Evolutionary conservation across 1,140 invertebrate genomes (phyloP).

Genomic region (Camponotus floridanus): DNA sequence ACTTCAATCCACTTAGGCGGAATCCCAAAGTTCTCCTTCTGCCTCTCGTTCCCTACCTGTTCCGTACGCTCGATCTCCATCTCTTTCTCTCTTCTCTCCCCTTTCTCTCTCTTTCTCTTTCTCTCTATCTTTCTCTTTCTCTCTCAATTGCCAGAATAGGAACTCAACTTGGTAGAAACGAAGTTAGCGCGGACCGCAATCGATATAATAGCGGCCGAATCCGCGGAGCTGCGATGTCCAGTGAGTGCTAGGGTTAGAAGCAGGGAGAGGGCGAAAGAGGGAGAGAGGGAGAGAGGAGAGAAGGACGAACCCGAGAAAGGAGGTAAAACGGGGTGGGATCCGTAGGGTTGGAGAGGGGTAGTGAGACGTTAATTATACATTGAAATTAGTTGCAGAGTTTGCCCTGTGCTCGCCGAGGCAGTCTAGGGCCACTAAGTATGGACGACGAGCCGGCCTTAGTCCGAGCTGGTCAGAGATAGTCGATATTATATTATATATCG

Average conservation of each 20-base stretch:
- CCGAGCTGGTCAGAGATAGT: slow-evolving; percentile 84
- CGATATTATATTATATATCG: slow-evolving; percentile 84
- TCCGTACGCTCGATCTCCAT: not conserved
- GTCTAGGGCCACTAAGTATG: slow-evolving; percentile 85
- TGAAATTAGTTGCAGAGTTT: slow-evolving; percentile 87
- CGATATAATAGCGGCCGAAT: slow-evolving; percentile 85
- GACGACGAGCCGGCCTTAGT: slow-evolving; percentile 79
- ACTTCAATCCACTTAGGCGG: slow-evolving; percentile 83
- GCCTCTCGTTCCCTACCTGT: slow-evolving; percentile 18
- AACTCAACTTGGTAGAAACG: slow-evolving; percentile 82
- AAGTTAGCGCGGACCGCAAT: slow-evolving; percentile 85
- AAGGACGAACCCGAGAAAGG: slow-evolving; percentile 73
- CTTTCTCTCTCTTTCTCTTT: not conserved
- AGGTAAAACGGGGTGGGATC: slow-evolving; percentile 64
- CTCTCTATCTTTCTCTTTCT: not conserved
- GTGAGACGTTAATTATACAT: slow-evolving; percentile 87
- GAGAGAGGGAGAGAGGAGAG: slow-evolving; percentile 62
- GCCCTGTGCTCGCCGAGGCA: slow-evolving; percentile 80
- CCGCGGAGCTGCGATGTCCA: slow-evolving; percentile 82
- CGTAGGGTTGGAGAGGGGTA: slow-evolving; percentile 79
- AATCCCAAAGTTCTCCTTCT: slow-evolving; percentile 81
- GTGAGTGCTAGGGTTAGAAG: slow-evolving; percentile 74
- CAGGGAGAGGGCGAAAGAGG: slow-evolving; percentile 64
- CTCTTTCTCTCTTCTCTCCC: slow-evolving; percentile 6
- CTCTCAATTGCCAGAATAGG: slow-evolving; percentile 80